Percentiles rank a stretch among this genome's conserved stretches.
Evolutionary conservation across 1,140 invertebrate species (phyloP).

Genomic region (Oscheius sp.): DNA sequence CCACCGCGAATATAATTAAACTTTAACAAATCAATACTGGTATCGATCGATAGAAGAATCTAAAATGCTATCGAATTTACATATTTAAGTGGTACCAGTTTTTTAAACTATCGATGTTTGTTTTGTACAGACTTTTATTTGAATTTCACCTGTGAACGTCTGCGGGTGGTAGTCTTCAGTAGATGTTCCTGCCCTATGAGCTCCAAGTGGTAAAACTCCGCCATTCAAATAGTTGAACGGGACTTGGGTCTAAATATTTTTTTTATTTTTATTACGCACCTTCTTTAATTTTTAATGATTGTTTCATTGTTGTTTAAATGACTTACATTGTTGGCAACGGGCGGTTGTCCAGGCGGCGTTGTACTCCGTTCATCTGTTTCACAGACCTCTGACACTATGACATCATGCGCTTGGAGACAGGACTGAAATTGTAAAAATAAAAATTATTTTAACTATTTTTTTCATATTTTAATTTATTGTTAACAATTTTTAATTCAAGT

Average conservation of each 20-base stretch:
- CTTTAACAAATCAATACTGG: too few relatives aligned
- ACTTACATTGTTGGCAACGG: neutral
- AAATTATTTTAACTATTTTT: constrained; percentile 1
- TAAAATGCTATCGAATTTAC: too few relatives aligned
- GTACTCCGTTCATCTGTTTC: constrained; percentile 9
- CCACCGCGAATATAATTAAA: too few relatives aligned
- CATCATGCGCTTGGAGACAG: constrained; percentile 26
- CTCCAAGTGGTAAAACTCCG: constrained; percentile 22
- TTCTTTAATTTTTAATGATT: neutral
- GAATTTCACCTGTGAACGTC: neutral
- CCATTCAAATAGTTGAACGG: constrained; percentile 35
- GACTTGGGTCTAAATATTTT: constrained; percentile 51
- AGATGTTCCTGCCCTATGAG: constrained; percentile 32
- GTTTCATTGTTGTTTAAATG: neutral
- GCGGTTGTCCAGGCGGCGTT: constrained; percentile 8
- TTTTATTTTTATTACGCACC: neutral
- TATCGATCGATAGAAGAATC: too few relatives aligned
- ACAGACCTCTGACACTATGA: constrained; percentile 25
- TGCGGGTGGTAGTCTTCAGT: constrained; percentile 4
- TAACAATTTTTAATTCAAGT: too few relatives aligned
- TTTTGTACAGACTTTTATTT: too few relatives aligned
- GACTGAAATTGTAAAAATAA: constrained; percentile 15
- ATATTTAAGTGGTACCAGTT: too few relatives aligned
- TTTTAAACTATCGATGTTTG: too few relatives aligned
- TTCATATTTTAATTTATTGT: too few relatives aligned